Percentiles rank a stretch among this genome's conserved stretches.
Conservation (phyloP, 2,113 vertebrate species). For the Panthera leo region DNA sequence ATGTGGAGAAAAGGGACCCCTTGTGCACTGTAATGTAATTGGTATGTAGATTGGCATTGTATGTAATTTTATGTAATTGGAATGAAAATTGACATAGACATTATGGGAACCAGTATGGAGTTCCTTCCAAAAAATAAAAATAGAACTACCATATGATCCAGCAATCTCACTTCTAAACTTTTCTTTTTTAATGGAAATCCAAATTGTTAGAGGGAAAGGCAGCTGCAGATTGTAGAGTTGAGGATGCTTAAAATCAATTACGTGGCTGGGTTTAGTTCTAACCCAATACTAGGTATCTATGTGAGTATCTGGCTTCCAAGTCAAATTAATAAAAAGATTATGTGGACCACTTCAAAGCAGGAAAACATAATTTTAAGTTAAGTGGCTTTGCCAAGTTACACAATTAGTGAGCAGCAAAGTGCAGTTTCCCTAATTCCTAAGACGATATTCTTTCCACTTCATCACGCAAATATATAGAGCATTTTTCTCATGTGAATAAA, state of each 20-base stretch:
- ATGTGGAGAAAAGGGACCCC: neutral
- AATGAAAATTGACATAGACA: neutral
- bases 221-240: neutral
- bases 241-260: neutral
- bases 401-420: neutral
- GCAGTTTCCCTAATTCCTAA: neutral
- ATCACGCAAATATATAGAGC: neutral
- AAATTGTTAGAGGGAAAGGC: neutral
- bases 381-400: neutral
- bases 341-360: neutral
- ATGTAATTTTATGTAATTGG: neutral
- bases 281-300: neutral
- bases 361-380: neutral
- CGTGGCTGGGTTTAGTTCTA: neutral
- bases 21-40: neutral
- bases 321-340: neutral
- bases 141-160: neutral
- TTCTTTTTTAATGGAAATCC: neutral
- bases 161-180: neutral
- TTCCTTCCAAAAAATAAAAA: neutral
- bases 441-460: neutral
- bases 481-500: constrained; percentile 40
- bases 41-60: neutral
- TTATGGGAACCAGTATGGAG: neutral
- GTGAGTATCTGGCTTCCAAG: neutral